Evolutionary conservation across 2,113 vertebrate species (phyloP).

Genomic region (Thermophis baileyi): DNA sequence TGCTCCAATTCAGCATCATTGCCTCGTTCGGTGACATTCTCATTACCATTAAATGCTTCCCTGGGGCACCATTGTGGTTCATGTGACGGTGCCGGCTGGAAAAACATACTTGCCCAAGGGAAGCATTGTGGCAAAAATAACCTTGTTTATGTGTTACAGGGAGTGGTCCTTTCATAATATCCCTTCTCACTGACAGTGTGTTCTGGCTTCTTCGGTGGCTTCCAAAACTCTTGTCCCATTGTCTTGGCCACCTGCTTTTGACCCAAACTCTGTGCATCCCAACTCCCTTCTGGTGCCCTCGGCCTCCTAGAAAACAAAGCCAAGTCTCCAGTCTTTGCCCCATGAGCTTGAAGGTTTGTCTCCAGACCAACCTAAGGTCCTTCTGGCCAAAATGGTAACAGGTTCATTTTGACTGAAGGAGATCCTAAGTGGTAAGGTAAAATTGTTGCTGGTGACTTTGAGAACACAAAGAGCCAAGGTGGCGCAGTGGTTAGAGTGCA

Average conservation of each 20-base stretch:
- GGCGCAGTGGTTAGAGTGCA: no score
- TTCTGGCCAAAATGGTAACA: background rate
- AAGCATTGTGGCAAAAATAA: conserved; percentile 1
- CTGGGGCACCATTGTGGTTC: background rate
- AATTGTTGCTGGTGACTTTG: background rate
- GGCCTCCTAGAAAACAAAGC: background rate
- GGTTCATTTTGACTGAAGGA: background rate
- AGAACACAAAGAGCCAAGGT: no score
- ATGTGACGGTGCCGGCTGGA: background rate
- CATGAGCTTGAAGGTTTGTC: background rate
- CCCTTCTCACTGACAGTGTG: background rate
- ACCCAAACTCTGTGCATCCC: background rate
- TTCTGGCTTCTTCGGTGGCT: background rate
- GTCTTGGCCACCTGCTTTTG: background rate
- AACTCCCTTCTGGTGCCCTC: background rate
- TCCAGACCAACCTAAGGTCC: background rate
- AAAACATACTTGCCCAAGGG: conserved; percentile 12
- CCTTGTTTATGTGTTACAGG: background rate
- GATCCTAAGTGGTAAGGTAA: background rate
- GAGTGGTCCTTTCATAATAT: background rate
- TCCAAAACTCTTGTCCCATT: no score
- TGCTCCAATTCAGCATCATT: background rate
- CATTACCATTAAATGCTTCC: conserved; percentile 6
- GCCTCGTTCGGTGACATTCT: background rate
- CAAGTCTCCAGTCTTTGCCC: background rate